These are phyloP conservation scores for Podarcis muralis DNA, from an alignment of 2,113 vertebrate genomes.

Conservation along the genomic window DNA sequence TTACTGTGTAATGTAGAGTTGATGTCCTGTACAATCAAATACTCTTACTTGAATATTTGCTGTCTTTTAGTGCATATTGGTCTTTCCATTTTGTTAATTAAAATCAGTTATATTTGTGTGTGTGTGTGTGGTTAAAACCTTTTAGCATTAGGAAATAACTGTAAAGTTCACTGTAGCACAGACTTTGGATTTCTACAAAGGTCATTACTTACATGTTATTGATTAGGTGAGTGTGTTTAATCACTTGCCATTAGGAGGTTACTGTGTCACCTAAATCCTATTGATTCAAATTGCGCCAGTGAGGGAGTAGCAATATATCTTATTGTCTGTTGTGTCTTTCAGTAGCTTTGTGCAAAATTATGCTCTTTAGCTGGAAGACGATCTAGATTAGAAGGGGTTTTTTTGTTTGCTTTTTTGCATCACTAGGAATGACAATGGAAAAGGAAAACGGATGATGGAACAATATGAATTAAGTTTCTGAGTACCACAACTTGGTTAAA, in stretches of 20 bases:
- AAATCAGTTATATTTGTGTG: neutral
- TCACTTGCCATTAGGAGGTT: neutral
- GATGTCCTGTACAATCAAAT: neutral
- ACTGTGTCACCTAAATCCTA: neutral
- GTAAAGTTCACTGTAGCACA: neutral
- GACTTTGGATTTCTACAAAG: conserved; percentile 54
- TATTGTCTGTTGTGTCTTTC: neutral
- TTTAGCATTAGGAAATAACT: conserved; percentile 25
- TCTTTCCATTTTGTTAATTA: neutral
- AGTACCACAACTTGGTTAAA: neutral
- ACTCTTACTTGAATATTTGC: neutral
- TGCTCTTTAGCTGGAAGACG: neutral
- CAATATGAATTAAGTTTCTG: neutral
- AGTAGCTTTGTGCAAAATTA: neutral
- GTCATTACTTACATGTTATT: conserved; percentile 58
- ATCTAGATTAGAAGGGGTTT: neutral
- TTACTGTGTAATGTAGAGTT: neutral
- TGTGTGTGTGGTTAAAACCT: conserved; percentile 2
- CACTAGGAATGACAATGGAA: neutral
- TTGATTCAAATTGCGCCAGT: neutral
- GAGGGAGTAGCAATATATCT: neutral
- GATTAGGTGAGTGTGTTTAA: conserved; percentile 22
- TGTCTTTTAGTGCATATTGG: conserved; percentile 17
- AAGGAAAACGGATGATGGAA: neutral
- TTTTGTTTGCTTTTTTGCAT: neutral